phyloP scores from a whole-genome alignment of 2,888 invertebrate species.

The Scaptodrosophila latifasciaeformis region DNA sequence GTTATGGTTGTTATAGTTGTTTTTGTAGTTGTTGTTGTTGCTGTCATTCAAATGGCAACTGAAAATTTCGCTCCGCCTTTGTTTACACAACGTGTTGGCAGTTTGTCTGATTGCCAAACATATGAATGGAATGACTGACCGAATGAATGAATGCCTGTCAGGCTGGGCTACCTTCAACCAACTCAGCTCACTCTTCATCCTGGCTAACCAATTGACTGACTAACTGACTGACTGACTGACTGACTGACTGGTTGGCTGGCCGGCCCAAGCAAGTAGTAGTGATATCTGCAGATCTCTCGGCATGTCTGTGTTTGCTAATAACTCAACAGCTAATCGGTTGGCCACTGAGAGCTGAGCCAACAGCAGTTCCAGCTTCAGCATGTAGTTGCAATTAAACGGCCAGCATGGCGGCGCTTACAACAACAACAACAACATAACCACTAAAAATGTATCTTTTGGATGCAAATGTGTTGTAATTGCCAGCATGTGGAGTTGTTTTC shows the following conservation, averaged over 20 bases:
- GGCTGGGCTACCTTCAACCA: too few species aligned
- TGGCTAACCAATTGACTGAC: too few species aligned
- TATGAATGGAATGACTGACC: slow-evolving; percentile 37
- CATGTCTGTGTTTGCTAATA: slow-evolving; percentile 66
- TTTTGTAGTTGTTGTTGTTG: not conserved
- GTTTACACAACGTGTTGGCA: slow-evolving; percentile 49
- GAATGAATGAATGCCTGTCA: slow-evolving; percentile 51
- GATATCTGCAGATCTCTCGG: slow-evolving; percentile 19
- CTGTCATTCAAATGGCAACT: not conserved
- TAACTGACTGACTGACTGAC: too few species aligned
- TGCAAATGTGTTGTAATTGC: slow-evolving; percentile 54
- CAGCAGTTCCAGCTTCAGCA: slow-evolving; percentile 33
- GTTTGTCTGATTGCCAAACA: slow-evolving; percentile 43
- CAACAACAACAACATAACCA: slow-evolving; percentile 13
- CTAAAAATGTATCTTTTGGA: slow-evolving; percentile 60
- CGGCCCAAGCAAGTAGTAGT: too few species aligned
- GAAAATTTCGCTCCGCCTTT: slow-evolving; percentile 39
- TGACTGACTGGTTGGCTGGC: too few species aligned
- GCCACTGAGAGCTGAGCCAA: not conserved
- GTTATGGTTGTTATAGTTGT: too few species aligned
- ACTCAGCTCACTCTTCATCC: too few species aligned
- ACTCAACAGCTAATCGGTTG: slow-evolving; percentile 67
- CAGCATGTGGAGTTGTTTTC: slow-evolving; percentile 34
- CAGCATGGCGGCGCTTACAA: not conserved
- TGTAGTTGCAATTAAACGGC: slow-evolving; percentile 58